These are phyloP conservation scores for Tokudaia tokunoshimensis DNA, from an alignment of 2,797 vertebrate species.

Conservation along the genomic window DNA sequence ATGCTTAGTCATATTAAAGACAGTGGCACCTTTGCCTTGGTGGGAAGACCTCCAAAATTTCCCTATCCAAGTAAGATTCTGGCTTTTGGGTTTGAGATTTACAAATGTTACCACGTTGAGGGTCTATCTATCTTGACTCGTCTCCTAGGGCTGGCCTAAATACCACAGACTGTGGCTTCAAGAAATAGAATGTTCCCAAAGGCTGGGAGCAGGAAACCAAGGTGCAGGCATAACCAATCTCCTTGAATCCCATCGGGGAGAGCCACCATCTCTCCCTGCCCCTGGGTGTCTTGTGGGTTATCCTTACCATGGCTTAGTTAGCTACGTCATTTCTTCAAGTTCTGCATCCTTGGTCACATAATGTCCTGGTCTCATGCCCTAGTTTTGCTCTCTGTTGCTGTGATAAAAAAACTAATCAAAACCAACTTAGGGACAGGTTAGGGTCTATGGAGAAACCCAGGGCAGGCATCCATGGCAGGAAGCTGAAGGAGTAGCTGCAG, in stretches of 20 bases:
- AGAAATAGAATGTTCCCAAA: not conserved
- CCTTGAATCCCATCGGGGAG: not conserved
- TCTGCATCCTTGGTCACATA: not conserved
- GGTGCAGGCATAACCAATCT: not conserved
- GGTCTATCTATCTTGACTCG: not conserved
- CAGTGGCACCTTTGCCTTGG: conserved; percentile 6
- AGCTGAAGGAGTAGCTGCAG: not conserved
- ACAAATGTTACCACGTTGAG: not conserved
- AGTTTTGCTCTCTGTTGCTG: not conserved
- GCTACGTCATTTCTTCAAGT: not conserved
- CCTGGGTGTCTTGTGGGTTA: not conserved
- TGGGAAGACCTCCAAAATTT: not conserved
- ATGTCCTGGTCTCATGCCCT: not conserved
- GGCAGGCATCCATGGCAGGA: no score
- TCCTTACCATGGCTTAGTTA: not conserved
- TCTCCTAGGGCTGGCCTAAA: not conserved
- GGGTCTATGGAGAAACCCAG: not conserved
- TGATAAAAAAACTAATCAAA: not conserved
- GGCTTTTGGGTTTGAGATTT: not conserved
- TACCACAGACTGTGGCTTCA: not conserved
- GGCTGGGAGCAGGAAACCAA: not conserved
- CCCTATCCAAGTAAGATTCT: not conserved
- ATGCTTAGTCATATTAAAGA: not conserved
- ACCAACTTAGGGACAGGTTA: not conserved
- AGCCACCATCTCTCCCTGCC: not conserved